Percentiles rank a stretch among this genome's conserved stretches.
These are phyloP conservation scores for Eristalinus aeneus DNA, from an alignment of 2,888 invertebrate species.

Conservation along the genomic window DNA sequence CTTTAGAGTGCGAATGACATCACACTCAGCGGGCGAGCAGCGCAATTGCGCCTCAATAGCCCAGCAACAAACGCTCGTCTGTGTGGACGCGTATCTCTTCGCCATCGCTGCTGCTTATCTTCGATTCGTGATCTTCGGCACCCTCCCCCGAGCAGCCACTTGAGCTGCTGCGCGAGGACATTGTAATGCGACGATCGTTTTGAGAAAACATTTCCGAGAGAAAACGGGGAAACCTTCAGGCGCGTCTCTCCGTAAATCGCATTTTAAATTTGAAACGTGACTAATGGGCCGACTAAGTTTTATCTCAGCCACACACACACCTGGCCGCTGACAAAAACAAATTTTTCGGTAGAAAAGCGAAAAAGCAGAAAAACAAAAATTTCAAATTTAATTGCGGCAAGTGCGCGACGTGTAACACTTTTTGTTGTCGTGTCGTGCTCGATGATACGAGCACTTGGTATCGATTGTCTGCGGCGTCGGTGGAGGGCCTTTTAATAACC, in stretches of 20 bases:
- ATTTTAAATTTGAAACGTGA: slow-evolving; percentile 57
- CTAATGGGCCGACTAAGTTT: slow-evolving; percentile 39
- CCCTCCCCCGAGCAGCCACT: neutral
- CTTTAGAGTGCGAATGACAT: slow-evolving; percentile 49
- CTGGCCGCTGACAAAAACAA: neutral
- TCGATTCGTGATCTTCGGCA: slow-evolving; percentile 10
- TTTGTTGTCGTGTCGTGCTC: neutral
- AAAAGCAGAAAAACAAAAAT: neutral
- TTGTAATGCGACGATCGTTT: neutral
- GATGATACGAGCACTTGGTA: neutral
- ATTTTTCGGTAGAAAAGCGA: neutral
- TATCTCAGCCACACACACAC: slow-evolving; percentile 17
- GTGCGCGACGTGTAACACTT: slow-evolving; percentile 44
- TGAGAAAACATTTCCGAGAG: neutral
- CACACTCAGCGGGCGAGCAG: slow-evolving; percentile 7
- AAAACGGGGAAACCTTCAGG: slow-evolving; percentile 14
- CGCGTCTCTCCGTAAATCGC: slow-evolving; percentile 28
- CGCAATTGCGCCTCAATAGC: slow-evolving; percentile 5
- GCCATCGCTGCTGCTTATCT: slow-evolving; percentile 4
- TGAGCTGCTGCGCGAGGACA: neutral
- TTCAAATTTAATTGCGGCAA: slow-evolving; percentile 38
- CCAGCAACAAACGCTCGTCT: slow-evolving; percentile 29
- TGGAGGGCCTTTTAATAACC: neutral
- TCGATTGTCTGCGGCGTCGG: neutral
- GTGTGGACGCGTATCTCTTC: slow-evolving; percentile 26